Conservation (phyloP, 1,140 invertebrate species). For the Battus philenor region DNA sequence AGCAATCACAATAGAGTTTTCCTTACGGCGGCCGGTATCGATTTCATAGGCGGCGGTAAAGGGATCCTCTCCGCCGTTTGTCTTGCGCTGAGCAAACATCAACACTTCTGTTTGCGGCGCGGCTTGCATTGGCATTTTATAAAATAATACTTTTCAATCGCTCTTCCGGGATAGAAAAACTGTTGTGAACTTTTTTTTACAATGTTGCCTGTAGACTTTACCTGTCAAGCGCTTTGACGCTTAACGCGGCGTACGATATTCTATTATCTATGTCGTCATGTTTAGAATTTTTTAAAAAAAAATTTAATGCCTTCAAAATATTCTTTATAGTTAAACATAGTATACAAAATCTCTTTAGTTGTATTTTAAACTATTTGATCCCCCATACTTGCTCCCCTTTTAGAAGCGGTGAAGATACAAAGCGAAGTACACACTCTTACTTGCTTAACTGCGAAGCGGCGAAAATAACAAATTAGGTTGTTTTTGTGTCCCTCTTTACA, state of each 20-base stretch:
- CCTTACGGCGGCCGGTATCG: constrained; percentile 14
- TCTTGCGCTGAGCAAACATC: constrained; percentile 30
- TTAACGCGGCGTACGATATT: not conserved
- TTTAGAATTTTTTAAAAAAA: too few relatives aligned
- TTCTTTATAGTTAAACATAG: too few relatives aligned
- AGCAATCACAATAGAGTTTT: constrained; percentile 7
- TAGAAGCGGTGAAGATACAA: not conserved
- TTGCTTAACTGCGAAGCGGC: not conserved
- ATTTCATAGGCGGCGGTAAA: constrained; percentile 28
- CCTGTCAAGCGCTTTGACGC: constrained; percentile 6
- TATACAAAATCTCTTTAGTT: constrained; percentile 4
- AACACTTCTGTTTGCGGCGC: constrained; percentile 34
- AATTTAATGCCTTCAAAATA: too few relatives aligned
- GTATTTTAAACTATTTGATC: constrained; percentile 5
- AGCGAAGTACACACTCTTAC: not conserved
- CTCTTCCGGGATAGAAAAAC: constrained; percentile 1
- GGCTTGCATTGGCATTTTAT: constrained; percentile 17
- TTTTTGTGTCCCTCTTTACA: not conserved
- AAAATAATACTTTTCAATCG: constrained; percentile 8
- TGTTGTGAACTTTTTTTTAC: constrained; percentile 1
- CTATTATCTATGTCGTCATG: too few relatives aligned
- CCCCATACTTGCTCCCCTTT: not conserved
- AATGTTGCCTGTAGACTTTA: constrained; percentile 5
- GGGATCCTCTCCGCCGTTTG: constrained; percentile 29
- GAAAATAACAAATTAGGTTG: constrained; percentile 1